phyloP scores from a whole-genome alignment of 2,113 vertebrate species.

The Centrocercus urophasianus region DNA sequence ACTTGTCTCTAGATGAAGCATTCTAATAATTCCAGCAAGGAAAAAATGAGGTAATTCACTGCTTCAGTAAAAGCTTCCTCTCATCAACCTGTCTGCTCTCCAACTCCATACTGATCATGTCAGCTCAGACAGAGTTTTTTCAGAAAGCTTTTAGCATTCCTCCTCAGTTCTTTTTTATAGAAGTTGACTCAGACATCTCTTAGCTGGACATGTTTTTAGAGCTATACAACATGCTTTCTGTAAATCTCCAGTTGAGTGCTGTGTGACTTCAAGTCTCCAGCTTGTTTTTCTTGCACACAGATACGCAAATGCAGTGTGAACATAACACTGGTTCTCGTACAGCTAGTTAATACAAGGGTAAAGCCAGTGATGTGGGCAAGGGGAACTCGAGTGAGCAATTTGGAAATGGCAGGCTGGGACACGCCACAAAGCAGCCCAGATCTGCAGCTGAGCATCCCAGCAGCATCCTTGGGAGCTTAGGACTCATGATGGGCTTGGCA shows the following conservation, averaged over 20 bases:
- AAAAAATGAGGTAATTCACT: neutral
- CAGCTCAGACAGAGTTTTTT: neutral
- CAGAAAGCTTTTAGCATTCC: neutral
- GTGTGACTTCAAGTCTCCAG: neutral
- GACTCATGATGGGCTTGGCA: neutral
- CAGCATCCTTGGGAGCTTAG: neutral
- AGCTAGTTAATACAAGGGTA: neutral
- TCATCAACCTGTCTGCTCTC: neutral
- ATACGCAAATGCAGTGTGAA: neutral
- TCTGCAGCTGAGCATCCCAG: fast-evolving
- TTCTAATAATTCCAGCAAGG: neutral
- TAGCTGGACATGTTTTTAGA: neutral
- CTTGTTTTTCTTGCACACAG: neutral
- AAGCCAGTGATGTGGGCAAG: neutral
- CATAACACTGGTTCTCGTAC: fast-evolving
- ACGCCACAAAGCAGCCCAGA: neutral
- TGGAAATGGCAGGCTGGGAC: neutral
- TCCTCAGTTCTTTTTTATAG: neutral
- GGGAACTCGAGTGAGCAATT: neutral
- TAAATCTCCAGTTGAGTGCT: neutral
- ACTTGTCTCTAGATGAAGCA: neutral
- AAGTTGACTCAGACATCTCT: neutral
- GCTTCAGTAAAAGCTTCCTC: neutral
- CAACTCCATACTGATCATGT: neutral
- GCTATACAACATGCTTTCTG: neutral